Percentiles rank a stretch among this genome's conserved stretches.
These are phyloP conservation scores for Plemyria rubiginata DNA, from an alignment of 2,888 invertebrate species.

Conservation along the genomic window DNA sequence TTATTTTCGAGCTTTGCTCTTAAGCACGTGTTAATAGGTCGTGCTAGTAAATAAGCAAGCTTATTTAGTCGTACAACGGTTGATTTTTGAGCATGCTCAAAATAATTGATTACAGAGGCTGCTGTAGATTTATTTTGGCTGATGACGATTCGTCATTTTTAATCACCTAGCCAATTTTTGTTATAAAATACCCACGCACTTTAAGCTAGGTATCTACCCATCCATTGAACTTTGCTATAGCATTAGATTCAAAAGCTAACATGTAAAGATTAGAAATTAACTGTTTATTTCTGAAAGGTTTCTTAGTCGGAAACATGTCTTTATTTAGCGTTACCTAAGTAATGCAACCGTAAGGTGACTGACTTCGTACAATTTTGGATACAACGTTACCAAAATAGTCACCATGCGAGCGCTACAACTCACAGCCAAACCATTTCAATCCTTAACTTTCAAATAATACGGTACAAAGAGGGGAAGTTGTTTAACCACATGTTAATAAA, in stretches of 20 bases:
- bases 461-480: conserved; percentile 13
- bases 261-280: neutral
- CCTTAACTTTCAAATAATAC: conserved; percentile 10
- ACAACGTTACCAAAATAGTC: conserved; percentile 54
- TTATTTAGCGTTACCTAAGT: conserved; percentile 43
- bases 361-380: conserved; percentile 58
- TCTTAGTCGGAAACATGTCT: conserved; percentile 19
- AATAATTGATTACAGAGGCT: too few species aligned
- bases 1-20: too few species aligned
- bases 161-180: too few species aligned
- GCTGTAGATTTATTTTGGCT: too few species aligned
- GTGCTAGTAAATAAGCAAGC: too few species aligned
- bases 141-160: too few species aligned
- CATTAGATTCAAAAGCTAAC: neutral
- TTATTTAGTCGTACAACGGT: too few species aligned
- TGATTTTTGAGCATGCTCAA: too few species aligned
- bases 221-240: too few species aligned
- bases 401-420: conserved; percentile 29
- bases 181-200: too few species aligned
- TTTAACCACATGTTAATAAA: conserved; percentile 30
- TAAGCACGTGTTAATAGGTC: too few species aligned
- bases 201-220: too few species aligned
- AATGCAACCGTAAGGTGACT: conserved; percentile 55
- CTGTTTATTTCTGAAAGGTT: neutral
- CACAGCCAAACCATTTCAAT: conserved; percentile 26